These are phyloP conservation scores for Scrobipalpa costella DNA, from an alignment of 2,888 invertebrate genomes.

Conservation along the genomic window DNA sequence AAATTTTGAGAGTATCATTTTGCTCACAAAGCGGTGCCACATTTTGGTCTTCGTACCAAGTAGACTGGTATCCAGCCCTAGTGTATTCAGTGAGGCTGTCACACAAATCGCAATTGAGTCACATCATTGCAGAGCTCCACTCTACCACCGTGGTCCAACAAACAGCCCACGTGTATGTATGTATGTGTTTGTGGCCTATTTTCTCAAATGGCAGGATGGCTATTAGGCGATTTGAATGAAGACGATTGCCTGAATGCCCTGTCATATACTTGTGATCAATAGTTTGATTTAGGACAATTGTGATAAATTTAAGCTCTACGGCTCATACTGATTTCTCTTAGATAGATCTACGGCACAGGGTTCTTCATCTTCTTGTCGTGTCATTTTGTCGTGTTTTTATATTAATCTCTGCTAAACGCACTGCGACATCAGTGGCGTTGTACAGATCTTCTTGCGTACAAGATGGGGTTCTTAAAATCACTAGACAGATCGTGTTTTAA, in stretches of 20 bases:
- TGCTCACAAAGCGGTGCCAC: no score
- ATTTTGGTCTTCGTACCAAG: background rate
- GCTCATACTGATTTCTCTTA: no score
- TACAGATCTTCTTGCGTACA: no score
- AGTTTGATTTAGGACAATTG: slow-evolving; percentile 6
- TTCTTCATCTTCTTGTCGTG: no score
- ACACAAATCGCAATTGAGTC: slow-evolving; percentile 28
- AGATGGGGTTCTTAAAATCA: no score
- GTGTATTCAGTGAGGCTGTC: background rate
- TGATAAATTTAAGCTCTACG: background rate
- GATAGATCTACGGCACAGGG: no score
- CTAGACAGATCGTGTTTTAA: no score
- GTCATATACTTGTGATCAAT: slow-evolving; percentile 7
- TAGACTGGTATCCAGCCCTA: background rate
- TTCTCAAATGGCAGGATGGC: slow-evolving; percentile 11
- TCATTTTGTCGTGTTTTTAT: no score
- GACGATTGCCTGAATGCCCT: background rate
- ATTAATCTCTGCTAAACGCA: no score
- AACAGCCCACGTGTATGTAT: background rate
- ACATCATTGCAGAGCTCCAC: slow-evolving; percentile 23
- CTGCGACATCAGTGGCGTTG: no score
- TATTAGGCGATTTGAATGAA: background rate
- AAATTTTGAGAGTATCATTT: no score
- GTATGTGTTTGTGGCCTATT: slow-evolving; percentile 7
- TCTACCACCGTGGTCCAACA: slow-evolving; percentile 1